Conservation (phyloP, 2,113 vertebrate species). For the Nycticebus coucang region DNA sequence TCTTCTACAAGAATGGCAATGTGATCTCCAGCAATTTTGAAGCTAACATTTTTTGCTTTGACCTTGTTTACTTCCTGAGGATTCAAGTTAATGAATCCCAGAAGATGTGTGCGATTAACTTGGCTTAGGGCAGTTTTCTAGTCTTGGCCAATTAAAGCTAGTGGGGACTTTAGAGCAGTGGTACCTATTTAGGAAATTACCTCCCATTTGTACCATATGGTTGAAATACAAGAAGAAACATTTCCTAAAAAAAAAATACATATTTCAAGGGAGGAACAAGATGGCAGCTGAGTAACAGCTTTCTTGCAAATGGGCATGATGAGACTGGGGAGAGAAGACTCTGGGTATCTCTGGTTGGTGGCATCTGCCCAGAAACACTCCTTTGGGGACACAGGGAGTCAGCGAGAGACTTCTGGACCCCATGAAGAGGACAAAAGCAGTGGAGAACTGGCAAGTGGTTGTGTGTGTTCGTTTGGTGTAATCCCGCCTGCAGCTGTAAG, state of each 20-base stretch:
- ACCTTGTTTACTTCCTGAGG: not conserved
- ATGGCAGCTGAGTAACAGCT: no score
- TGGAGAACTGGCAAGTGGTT: no score
- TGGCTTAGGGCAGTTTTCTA: not conserved
- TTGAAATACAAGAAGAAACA: not conserved
- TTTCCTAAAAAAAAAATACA: not conserved
- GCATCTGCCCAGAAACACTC: no score
- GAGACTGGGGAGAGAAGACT: no score
- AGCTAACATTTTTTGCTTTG: not conserved
- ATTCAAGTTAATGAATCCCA: not conserved
- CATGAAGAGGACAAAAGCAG: no score
- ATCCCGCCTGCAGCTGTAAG: no score
- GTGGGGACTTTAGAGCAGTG: not conserved
- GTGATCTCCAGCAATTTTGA: not conserved
- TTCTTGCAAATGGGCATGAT: no score
- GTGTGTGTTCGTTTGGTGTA: no score
- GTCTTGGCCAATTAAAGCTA: not conserved
- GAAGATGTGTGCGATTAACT: not conserved
- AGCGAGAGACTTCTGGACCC: no score
- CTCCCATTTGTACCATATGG: no score
- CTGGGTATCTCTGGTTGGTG: no score
- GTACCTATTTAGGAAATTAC: not conserved
- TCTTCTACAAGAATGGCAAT: not conserved
- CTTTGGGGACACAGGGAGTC: no score
- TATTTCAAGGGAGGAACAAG: not conserved